A percentile compares a stretch with the other conserved stretches of the same genome.
These are phyloP conservation scores for Lophius piscatorius DNA, from an alignment of 2,113 vertebrate genomes.

Conservation along the genomic window DNA sequence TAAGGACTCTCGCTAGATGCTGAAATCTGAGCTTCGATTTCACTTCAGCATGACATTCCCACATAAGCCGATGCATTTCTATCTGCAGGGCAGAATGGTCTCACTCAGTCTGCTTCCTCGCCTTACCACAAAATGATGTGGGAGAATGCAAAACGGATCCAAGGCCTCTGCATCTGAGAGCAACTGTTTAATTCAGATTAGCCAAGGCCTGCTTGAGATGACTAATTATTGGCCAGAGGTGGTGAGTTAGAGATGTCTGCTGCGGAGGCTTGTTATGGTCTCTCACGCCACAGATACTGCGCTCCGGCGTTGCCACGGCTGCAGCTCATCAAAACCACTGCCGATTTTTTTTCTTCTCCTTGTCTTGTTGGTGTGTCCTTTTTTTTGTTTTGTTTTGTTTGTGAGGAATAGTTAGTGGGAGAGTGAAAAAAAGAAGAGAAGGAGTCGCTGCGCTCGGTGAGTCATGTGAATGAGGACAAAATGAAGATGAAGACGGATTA, in stretches of 20 bases:
- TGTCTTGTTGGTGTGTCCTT: no score
- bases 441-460: slow-evolving; percentile 15
- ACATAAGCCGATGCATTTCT: slow-evolving; percentile 8
- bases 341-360: slow-evolving; percentile 12
- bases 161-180: slow-evolving; percentile 20
- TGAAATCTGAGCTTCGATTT: slow-evolving; percentile 36
- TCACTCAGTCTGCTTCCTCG: slow-evolving; percentile 3
- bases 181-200: slow-evolving; percentile 38
- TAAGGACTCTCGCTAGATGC: slow-evolving; percentile 3
- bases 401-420: slow-evolving; percentile 17
- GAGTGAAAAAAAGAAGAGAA: neutral
- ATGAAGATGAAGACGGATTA: neutral
- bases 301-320: slow-evolving; percentile 28
- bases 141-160: slow-evolving; percentile 25
- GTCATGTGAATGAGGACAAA: neutral
- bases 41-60: slow-evolving; percentile 27
- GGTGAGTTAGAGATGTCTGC: slow-evolving; percentile 27
- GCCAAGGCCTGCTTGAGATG: slow-evolving; percentile 50
- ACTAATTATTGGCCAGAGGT: slow-evolving; percentile 45
- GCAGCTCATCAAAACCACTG: slow-evolving; percentile 32
- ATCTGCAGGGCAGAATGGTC: slow-evolving; percentile 13
- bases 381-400: slow-evolving; percentile 23
- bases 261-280: slow-evolving; percentile 18
- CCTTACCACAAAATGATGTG: slow-evolving; percentile 13
- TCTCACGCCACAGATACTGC: slow-evolving; percentile 3